phyloP scores from a whole-genome alignment of 2,113 vertebrate species.

The Spea multiplicata region DNA sequence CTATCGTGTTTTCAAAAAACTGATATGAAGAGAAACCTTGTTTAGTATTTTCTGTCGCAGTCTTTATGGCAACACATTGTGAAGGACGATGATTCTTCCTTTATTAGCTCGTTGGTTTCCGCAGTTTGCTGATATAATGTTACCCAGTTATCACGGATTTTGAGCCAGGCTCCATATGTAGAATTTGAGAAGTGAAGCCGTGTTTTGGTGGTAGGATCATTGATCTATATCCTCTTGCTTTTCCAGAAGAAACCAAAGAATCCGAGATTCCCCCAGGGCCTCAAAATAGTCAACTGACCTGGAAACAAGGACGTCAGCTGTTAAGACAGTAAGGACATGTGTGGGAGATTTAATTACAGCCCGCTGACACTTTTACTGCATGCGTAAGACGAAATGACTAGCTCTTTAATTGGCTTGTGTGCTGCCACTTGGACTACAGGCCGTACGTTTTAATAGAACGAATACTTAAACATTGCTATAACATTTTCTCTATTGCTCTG shows the following conservation, averaged over 20 bases:
- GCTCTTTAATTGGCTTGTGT: not conserved
- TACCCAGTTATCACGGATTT: too few relatives aligned
- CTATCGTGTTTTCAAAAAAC: too few relatives aligned
- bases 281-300: conserved; percentile 95
- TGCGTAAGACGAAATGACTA: not conserved
- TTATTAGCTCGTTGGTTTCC: too few relatives aligned
- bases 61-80: too few relatives aligned
- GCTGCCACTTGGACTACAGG: not conserved
- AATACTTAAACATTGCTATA: too few relatives aligned
- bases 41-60: too few relatives aligned
- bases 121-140: too few relatives aligned
- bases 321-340: conserved; percentile 84
- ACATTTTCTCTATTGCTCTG: too few relatives aligned
- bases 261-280: conserved; percentile 86
- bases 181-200: not conserved
- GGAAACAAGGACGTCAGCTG: conserved; percentile 97
- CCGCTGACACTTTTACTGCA: conserved; percentile 16
- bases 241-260: conserved; percentile 97
- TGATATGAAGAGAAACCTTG: too few relatives aligned
- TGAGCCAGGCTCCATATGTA: too few relatives aligned
- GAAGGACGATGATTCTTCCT: too few relatives aligned
- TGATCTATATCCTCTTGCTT: conserved; percentile 49
- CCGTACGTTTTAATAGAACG: not conserved
- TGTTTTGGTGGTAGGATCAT: not conserved
- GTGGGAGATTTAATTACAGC: not conserved